A percentile compares a stretch with the other conserved stretches of the same genome.
Conservation (phyloP, 2,888 invertebrate species). For the Ectemnius continuus region DNA sequence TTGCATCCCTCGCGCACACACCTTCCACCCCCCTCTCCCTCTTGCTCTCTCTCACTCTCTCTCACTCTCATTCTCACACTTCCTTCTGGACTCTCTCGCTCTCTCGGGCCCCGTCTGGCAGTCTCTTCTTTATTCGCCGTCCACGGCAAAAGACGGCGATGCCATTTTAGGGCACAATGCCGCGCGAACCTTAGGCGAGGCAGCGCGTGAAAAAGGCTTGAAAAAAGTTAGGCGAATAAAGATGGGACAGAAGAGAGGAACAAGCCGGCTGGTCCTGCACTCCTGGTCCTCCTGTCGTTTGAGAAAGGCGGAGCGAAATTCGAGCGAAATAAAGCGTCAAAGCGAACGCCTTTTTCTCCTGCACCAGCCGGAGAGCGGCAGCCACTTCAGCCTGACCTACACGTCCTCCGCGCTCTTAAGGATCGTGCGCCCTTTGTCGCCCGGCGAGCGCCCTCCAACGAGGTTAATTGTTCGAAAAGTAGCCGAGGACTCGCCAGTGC, state of each 20-base stretch:
- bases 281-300: constrained; percentile 17
- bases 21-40: constrained; percentile 17
- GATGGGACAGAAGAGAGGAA: constrained; percentile 16
- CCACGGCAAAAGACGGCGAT: constrained; percentile 31
- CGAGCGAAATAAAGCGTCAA: constrained; percentile 52
- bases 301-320: constrained; percentile 40
- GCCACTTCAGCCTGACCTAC: constrained; percentile 56
- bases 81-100: neutral
- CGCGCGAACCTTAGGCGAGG: constrained; percentile 31
- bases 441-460: constrained; percentile 55
- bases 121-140: constrained; percentile 8
- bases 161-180: constrained; percentile 49
- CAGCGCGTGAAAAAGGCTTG: constrained; percentile 17
- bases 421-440: constrained; percentile 54
- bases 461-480: constrained; percentile 65
- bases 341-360: constrained; percentile 50
- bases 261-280: constrained; percentile 14
- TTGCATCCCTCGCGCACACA: constrained; percentile 37
- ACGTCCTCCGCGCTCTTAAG: constrained; percentile 50
- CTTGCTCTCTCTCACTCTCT: neutral
- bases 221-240: constrained; percentile 9
- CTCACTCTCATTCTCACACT: neutral
- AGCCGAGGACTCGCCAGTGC: constrained; percentile 36
- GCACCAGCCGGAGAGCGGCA: constrained; percentile 23
- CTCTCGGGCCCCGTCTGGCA: neutral